Evolutionary conservation across 2,888 invertebrate species (phyloP), one percentile per base, ranked within the genome.

Genomic region (Melitaea athalia): DNA sequence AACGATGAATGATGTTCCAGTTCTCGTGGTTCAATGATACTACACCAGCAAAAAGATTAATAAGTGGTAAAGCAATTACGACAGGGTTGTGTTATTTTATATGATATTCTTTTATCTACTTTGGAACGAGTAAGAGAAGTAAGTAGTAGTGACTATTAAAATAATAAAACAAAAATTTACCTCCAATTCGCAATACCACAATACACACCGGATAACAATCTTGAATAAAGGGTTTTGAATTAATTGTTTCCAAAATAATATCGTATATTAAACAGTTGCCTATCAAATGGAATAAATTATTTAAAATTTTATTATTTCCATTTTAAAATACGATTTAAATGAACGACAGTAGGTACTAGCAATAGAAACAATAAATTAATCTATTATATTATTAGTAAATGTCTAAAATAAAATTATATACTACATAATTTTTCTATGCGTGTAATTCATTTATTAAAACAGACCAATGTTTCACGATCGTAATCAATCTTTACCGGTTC

Each of bases 181-280:
- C 72, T 72, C 72, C 63, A 70, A 64, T 70, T 63, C 63, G 57
- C 59, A 68, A 68, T 68, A 72, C 70, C 72, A 72, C 70, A 72
- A 72, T 66, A 60, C 52, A 62, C 70, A 67, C 72, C 12, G 52
- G 14, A 38, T 15, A 45, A 67, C 59, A 49, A 49, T 47, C 64
- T 68, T 59, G 8, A 31, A 53, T 38, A 38, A 53, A 61, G 4
- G n/a, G 5, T 33, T 55, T 55, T 8, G 33, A 55, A 55, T 52
- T 24, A 3, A 50, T 50, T 38, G 49, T 5, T 8, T 38, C 8
- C 38, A 38, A 5, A 17, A 50, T 3, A 50, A 50, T 6, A 50
- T 10, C 8, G 6, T 7, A 15, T 50, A 17, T 50, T n/a, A 4
- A 8, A 49, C n/a, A 7, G 17, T 50, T 8, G 15, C 50, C 8